A percentile compares a stretch with the other conserved stretches of the same genome.
phyloP scores from a whole-genome alignment of 2,797 vertebrate genomes.

The Bradypodion ventrale region DNA sequence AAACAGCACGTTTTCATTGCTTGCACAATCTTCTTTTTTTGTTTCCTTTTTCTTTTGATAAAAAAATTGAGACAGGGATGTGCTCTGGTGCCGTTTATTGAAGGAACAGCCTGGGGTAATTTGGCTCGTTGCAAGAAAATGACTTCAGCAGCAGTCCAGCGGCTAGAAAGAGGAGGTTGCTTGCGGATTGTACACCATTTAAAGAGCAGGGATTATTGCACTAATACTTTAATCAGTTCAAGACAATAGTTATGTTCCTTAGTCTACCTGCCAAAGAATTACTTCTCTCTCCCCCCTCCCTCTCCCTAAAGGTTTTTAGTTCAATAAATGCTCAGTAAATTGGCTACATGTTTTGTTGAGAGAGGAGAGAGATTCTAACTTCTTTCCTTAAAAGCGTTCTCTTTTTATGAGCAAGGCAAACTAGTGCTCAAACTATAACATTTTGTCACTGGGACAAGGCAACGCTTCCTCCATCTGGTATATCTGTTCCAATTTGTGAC shows the following conservation, averaged over 20 bases:
- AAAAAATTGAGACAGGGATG: not conserved
- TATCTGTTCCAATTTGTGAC: not conserved
- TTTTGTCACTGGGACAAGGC: not conserved
- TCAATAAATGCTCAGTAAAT: slow-evolving; percentile 13
- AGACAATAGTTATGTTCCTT: not conserved
- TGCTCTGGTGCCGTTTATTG: not conserved
- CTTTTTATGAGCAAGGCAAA: not conserved
- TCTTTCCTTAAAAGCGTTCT: slow-evolving; percentile 1
- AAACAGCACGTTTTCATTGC: not conserved
- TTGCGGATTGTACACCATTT: slow-evolving; percentile 5
- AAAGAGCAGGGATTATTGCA: slow-evolving; percentile 26
- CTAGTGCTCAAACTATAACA: not conserved
- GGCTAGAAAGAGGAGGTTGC: not conserved
- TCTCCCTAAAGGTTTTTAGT: not conserved
- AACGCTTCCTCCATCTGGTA: not conserved
- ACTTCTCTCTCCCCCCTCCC: not conserved
- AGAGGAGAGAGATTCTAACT: not conserved
- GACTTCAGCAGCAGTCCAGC: not conserved
- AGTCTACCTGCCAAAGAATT: slow-evolving; percentile 8
- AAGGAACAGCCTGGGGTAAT: slow-evolving; percentile 16
- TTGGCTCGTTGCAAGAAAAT: slow-evolving; percentile 12
- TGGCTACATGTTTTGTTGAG: not conserved
- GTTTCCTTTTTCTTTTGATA: not conserved
- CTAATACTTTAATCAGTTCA: slow-evolving; percentile 17
- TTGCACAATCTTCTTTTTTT: not conserved